Conservation (phyloP, 1,140 invertebrate species). For the Mylabris phalerata region DNA sequence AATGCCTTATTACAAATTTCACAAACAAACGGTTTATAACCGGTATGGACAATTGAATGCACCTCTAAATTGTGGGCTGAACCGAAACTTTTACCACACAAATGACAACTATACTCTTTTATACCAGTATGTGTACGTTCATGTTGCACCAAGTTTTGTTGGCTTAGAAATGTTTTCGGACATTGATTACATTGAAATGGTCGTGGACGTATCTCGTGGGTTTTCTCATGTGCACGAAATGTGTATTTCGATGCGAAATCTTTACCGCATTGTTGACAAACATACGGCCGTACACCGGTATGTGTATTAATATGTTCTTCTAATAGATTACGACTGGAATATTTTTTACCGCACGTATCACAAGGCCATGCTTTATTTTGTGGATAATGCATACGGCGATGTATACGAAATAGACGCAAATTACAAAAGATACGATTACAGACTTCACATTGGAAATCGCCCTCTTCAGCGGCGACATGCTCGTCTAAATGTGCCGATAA, state of each 20-base stretch:
- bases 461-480: conserved; percentile 52
- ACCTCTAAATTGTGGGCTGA: conserved; percentile 69
- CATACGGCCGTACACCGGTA: conserved; percentile 59
- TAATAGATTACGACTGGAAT: conserved; percentile 58
- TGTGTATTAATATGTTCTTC: conserved; percentile 67
- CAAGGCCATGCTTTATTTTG: conserved; percentile 58
- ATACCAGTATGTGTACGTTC: conserved; percentile 62
- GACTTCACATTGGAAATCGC: conserved; percentile 58
- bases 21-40: conserved; percentile 64
- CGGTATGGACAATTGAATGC: conserved; percentile 57
- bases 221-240: conserved; percentile 67
- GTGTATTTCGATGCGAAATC: conserved; percentile 73
- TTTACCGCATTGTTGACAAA: conserved; percentile 60
- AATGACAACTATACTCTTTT: conserved; percentile 64
- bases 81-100: conserved; percentile 70
- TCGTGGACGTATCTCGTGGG: conserved; percentile 58
- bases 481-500: conserved; percentile 58
- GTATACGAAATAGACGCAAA: conserved; percentile 53
- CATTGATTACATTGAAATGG: conserved; percentile 62
- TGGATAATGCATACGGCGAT: conserved; percentile 56
- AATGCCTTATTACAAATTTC: conserved; percentile 66
- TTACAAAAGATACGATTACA: conserved; percentile 59
- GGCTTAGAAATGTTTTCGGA: conserved; percentile 65
- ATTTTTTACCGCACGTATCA: conserved; percentile 56
- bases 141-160: conserved; percentile 67